Evolutionary conservation across 2,113 vertebrate species (phyloP), one percentile per base, ranked within the genome.

Genomic region (Eurypyga helias): DNA sequence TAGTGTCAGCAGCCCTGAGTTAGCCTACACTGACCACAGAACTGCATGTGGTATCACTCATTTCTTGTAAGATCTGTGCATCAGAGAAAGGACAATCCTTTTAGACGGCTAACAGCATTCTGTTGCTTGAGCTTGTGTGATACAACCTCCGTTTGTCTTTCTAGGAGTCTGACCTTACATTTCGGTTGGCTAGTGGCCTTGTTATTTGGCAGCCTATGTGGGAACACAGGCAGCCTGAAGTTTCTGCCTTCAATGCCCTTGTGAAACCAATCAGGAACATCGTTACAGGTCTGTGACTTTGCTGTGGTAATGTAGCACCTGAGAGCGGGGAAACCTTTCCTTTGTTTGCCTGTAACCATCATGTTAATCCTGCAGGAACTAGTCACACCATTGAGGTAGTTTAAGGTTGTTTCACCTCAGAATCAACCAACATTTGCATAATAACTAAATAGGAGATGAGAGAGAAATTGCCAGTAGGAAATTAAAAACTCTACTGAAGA

Each of bases 181-280:
- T 99, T 96, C 98, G 99, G 60, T 89, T 99, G 97, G 99, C 99
- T 82, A 99, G 99, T 43, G 99, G 99, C 10, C 98, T 99, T 78
- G 99, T 99, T 5, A 99, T 99, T 76, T 99, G 99, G 99, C 99
- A 99, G 97, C 99, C 99, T 1, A 99, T 99, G 99, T 99, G 99
- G 99, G 99, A 99, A 62, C 99, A 99, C 93, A 98, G 99, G 33
- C 99, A 99, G 91, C 99, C 99, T 2, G 99, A 99, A 90, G 99
- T 99, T 49, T 98, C 99, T 5, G 99, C 99, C 91, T 99, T 99
- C 89, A 99, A 98, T 1, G 98, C 99, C 0, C 98, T 99, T 75
- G 99, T 99, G 60, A 99, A 99, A 87, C 99, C 99, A 4, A 98
- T 99, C 97, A 98, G 99, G 78, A 99, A 99, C 97, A 99, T 99